These are phyloP conservation scores for Aphidius colemani DNA, from an alignment of 2,888 invertebrate genomes.

Conservation along the genomic window DNA sequence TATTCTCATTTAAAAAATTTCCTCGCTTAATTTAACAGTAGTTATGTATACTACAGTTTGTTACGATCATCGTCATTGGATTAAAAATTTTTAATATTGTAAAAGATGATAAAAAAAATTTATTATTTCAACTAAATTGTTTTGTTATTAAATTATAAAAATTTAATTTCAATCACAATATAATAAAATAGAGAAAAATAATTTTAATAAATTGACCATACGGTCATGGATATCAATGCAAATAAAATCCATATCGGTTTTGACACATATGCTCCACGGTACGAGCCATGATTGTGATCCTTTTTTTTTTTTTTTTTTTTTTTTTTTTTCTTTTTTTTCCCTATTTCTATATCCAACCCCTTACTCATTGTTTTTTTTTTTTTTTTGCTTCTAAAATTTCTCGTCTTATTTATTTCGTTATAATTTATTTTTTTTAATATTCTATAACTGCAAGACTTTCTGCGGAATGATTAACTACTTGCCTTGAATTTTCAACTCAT, in stretches of 20 bases:
- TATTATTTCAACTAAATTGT: too few species aligned
- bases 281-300: background rate
- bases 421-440: too few species aligned
- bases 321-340: background rate
- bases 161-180: too few species aligned
- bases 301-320: conserved; percentile 2
- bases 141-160: too few species aligned
- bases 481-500: too few species aligned
- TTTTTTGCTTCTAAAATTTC: conserved; percentile 2
- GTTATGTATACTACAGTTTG: background rate
- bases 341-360: conserved; percentile 10
- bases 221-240: conserved; percentile 21
- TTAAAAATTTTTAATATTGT: too few species aligned
- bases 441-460: too few species aligned
- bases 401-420: background rate
- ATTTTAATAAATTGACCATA: conserved; percentile 6
- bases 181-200: too few species aligned
- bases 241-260: conserved; percentile 21
- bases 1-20: background rate
- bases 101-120: too few species aligned
- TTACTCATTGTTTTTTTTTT: conserved; percentile 7
- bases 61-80: too few species aligned
- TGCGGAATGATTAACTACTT: too few species aligned
- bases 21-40: conserved; percentile 13
- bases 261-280: conserved; percentile 22